Conservation (phyloP, 2,113 vertebrate species). For the Ammospiza nelsoni region DNA sequence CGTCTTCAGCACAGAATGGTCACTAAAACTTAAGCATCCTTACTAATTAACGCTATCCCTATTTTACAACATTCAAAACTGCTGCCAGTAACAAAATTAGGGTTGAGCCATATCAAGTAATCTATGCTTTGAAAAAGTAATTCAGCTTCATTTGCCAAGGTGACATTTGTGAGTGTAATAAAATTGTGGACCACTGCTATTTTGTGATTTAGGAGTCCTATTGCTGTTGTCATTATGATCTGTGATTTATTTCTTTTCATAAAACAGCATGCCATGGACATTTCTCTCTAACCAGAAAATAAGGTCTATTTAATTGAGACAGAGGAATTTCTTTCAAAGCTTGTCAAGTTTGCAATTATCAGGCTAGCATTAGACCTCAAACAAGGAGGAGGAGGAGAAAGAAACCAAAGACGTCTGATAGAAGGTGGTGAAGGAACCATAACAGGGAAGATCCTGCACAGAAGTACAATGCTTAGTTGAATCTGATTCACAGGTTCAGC, state of each 20-base stretch:
- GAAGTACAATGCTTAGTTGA: not conserved
- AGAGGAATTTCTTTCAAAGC: not conserved
- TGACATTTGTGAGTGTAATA: slow-evolving; percentile 1
- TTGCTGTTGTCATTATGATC: not conserved
- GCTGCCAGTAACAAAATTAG: slow-evolving; percentile 43
- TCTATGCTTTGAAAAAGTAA: not conserved
- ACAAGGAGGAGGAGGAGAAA: not conserved
- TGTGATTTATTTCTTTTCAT: slow-evolving; percentile 19
- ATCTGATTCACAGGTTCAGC: not conserved
- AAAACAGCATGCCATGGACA: not conserved
- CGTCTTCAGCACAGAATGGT: not conserved
- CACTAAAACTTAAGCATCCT: not conserved
- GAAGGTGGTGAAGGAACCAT: not conserved
- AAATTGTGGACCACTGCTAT: not conserved
- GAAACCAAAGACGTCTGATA: not conserved
- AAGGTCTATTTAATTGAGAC: slow-evolving; percentile 7
- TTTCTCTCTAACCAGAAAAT: not conserved
- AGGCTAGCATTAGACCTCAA: not conserved
- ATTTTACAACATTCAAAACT: not conserved
- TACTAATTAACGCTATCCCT: not conserved
- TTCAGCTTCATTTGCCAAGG: slow-evolving; percentile 24
- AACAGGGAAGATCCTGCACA: not conserved
- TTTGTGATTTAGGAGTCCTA: slow-evolving; percentile 22
- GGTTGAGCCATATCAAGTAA: not conserved
- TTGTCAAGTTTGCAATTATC: not conserved